These are phyloP conservation scores for Belgica antarctica DNA, from an alignment of 2,888 invertebrate genomes.

Conservation along the genomic window DNA sequence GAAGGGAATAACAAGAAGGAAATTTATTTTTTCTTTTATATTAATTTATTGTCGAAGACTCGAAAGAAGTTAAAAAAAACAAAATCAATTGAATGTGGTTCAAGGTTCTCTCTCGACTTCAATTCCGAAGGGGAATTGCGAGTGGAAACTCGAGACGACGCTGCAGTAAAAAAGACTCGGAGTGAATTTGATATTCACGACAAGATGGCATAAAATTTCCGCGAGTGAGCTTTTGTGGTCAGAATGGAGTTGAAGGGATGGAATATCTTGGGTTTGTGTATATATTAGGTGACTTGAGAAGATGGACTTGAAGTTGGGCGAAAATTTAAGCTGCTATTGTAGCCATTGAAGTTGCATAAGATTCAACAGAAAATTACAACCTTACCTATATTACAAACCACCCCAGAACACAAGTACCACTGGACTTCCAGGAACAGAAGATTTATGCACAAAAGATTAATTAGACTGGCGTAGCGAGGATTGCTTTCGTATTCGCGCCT, in stretches of 20 bases:
- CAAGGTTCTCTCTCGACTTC: constrained; percentile 16
- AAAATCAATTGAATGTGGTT: constrained; percentile 31
- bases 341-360: too few species aligned
- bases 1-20: neutral
- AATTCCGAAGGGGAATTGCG: neutral
- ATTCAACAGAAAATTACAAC: too few species aligned
- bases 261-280: too few species aligned
- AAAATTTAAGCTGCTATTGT: too few species aligned
- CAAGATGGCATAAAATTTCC: neutral
- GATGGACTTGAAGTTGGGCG: too few species aligned
- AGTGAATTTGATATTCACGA: constrained; percentile 15
- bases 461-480: neutral
- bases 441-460: constrained; percentile 20
- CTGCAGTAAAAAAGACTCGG: constrained; percentile 9
- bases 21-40: constrained; percentile 18
- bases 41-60: neutral
- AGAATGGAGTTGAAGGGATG: too few species aligned
- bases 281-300: too few species aligned
- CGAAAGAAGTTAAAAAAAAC: too few species aligned
- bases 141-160: neutral
- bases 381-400: too few species aligned
- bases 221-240: constrained; percentile 13
- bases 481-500: too few species aligned
- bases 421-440: neutral
- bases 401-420: too few species aligned